These are phyloP conservation scores for Microctenopoma stevenorrisi DNA, from an alignment of 2,797 vertebrate species.

Conservation along the genomic window DNA sequence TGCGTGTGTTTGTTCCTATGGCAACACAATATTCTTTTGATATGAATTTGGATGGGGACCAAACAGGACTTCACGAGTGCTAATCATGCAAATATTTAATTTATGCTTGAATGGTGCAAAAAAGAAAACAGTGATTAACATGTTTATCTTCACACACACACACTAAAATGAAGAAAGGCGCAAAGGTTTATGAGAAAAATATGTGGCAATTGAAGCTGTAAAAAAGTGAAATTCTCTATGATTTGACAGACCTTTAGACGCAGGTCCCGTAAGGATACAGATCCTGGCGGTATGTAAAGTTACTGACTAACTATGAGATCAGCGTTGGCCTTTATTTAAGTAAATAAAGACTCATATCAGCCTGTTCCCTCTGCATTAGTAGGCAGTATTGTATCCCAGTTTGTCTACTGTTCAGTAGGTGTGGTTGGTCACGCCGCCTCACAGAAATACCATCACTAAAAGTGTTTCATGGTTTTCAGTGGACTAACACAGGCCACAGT, in stretches of 20 bases:
- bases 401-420: slow-evolving; percentile 6
- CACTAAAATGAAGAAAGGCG: background rate
- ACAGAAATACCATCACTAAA: slow-evolving; percentile 24
- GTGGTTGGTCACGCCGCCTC: slow-evolving; percentile 27
- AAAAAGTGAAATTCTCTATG: background rate
- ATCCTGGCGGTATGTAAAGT: background rate
- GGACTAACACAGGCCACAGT: background rate
- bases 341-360: slow-evolving; percentile 28
- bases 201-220: background rate
- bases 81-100: slow-evolving; percentile 38
- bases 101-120: slow-evolving; percentile 19
- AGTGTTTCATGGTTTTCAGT: slow-evolving; percentile 30
- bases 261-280: background rate
- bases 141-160: slow-evolving; percentile 19
- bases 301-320: slow-evolving; percentile 15
- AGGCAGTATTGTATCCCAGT: background rate
- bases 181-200: background rate
- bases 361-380: slow-evolving; percentile 4
- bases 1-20: slow-evolving; percentile 39
- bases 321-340: slow-evolving; percentile 15
- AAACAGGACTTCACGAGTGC: slow-evolving; percentile 19
- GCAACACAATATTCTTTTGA: slow-evolving; percentile 32
- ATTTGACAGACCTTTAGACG: slow-evolving; percentile 8
- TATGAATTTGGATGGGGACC: slow-evolving; percentile 23
- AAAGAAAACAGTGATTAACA: slow-evolving; percentile 15